phyloP scores from a whole-genome alignment of 2,113 vertebrate genomes.

The Chlamydotis undulata region DNA sequence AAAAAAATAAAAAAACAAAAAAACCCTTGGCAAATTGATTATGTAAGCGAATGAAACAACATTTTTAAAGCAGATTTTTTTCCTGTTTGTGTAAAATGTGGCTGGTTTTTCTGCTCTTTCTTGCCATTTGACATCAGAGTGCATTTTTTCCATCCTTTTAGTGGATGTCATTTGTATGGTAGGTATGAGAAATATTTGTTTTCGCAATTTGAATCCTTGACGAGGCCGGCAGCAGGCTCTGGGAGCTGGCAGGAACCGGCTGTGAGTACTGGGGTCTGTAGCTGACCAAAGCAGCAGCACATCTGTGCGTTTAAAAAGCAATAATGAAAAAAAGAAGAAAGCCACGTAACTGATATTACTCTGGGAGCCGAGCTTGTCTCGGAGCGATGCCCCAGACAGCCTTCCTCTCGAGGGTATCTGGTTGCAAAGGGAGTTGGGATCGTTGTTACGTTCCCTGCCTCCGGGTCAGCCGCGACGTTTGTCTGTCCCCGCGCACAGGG shows the following conservation, averaged over 20 bases:
- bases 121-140: not conserved
- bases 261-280: not conserved
- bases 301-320: not conserved
- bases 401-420: not conserved
- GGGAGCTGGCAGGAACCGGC: not conserved
- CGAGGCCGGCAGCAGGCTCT: not conserved
- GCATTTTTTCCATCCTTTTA: not conserved
- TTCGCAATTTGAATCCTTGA: not conserved
- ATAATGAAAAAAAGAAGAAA: not conserved
- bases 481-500: not conserved
- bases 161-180: not conserved
- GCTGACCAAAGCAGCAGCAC: not conserved
- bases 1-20: not conserved
- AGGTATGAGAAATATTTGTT: not conserved
- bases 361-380: not conserved
- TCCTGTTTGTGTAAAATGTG: not conserved
- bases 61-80: conserved; percentile 20
- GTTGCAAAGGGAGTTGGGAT: not conserved
- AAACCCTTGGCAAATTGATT: not conserved
- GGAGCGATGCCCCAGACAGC: not conserved
- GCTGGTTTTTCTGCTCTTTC: not conserved
- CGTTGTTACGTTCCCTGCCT: not conserved
- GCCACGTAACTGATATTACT: fast-evolving
- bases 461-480: fast-evolving
- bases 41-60: conserved; percentile 21